phyloP scores from a whole-genome alignment of 2,113 vertebrate genomes.

The Glaucidium brasilianum region DNA sequence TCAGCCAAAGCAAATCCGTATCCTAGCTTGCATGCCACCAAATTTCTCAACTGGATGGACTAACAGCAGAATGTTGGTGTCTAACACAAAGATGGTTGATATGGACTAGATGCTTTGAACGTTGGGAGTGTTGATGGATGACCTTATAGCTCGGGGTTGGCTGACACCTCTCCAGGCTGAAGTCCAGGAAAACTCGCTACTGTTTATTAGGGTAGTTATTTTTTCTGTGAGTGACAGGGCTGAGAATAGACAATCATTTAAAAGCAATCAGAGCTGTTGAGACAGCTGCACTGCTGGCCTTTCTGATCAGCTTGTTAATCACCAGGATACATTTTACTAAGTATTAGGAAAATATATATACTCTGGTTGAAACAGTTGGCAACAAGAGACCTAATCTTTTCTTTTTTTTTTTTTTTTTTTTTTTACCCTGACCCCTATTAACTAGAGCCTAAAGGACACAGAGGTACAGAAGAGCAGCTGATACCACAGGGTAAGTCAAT shows the following conservation, averaged over 20 bases:
- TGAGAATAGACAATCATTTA: constrained; percentile 24
- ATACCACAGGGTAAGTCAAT: constrained; percentile 43
- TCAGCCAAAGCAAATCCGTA: not conserved
- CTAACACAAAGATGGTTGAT: not conserved
- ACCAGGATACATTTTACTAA: constrained; percentile 35
- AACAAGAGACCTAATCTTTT: not conserved
- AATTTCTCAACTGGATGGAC: not conserved
- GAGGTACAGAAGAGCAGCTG: constrained; percentile 48
- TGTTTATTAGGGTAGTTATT: not conserved
- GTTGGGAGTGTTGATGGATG: not conserved
- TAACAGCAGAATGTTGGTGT: not conserved
- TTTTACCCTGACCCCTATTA: not conserved
- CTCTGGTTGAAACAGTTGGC: constrained; percentile 33
- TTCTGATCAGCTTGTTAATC: constrained; percentile 56
- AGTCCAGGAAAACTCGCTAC: constrained; percentile 46
- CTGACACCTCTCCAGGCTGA: constrained; percentile 28
- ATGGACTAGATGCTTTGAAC: not conserved
- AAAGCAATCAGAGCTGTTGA: constrained; percentile 51
- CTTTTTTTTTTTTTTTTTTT: too few species aligned
- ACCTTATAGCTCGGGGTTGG: not conserved
- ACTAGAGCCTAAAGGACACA: constrained; percentile 42
- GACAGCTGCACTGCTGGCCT: constrained; percentile 49
- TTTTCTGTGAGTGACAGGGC: constrained; percentile 31
- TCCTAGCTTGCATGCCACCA: not conserved
- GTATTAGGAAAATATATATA: constrained; percentile 15